Evolutionary conservation across 1,140 invertebrate genomes (phyloP), one percentile per base, ranked within the genome.

Genomic region (Teleogryllus occipitalis): DNA sequence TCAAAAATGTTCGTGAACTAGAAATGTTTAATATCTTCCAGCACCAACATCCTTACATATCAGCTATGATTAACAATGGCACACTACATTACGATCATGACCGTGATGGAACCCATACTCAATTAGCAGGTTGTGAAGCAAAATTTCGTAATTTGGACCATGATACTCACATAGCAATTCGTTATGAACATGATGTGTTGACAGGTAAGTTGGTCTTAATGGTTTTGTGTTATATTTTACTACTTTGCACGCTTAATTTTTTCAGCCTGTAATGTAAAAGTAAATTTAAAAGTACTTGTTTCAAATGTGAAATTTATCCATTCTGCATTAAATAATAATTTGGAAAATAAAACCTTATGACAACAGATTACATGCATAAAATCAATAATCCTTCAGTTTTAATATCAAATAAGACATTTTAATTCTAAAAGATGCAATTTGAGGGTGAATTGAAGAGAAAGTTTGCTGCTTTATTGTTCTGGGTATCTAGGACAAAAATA

Each of bases 41-140:
- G 95, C 98, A 99, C 87, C 93, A 96, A 85, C 98, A 99, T 90
- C 98, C 98, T 0, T 99, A 98, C 86, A 93, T 99, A 81, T 99
- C 97, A 80, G 97, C 96, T 1, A 99, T 99, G 97, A 89, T 99
- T 0, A 99, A 98, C 85, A 99, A 99, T 88, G 98, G 98, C 39
- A 91, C 93, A 21, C 87, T 98, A 77, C 92, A 94, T 85, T 99
- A 99, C 87, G 98, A 99, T 87, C 98, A 99, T 87, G 98, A 99
- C 86, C 87, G 94, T 48, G 98, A 99, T 89, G 98, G 98, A 73
- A 99, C 97, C 6, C 97, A 99, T 87, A 99, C 98, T 0, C 95
- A 98, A 86, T 84, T 99, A 8, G 93, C 95, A 49, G 98, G 97
- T 15, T 98, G 96, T 87, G 95, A 96, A 87, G 94, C 95, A 3